Evolutionary conservation across 2,113 vertebrate genomes (phyloP), one percentile per base, ranked within the genome.

Genomic region (Pampusana beccarii): DNA sequence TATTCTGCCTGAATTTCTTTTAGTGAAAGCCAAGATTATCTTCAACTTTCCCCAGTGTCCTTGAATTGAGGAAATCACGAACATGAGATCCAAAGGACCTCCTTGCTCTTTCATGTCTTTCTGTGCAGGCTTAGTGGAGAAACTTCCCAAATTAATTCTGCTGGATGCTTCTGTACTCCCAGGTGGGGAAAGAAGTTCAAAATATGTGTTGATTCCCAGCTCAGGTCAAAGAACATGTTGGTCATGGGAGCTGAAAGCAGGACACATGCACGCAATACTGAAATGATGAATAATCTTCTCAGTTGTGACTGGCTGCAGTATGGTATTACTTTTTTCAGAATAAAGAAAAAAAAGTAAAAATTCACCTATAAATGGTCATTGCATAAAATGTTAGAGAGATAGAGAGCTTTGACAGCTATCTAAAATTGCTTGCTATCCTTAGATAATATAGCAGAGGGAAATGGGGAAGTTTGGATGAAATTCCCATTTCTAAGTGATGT

Each of bases 211-310:
- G 50, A 48, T 73, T 65, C 46, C 53, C 16, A 77, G 5, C 29
- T 94, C 9, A 54, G 50, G 82, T 83, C 73, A 87, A 95, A 86
- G 71, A 90, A 71, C 33, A 50, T 86, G 29, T 57, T 92, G 88
- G 46, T 79, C 51, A 40, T 7, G 12, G 40, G 33, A 46, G 11
- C 33, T 93, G 57, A 90, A 91, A 73, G 38, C 42, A 91, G 69
- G 67, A 36, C 5, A 36, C 5, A 29, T 36, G 25, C 26, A 66
- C 0, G 0, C 34, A 48, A 33, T 40, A 72, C 15, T 61, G 58
- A 50, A 87, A 78, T 8, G 9, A 60, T 70, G 53, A 90, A 50
- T 31, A 65, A 38, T 44, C 7, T 62, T 60, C 54, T 34, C 26
- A 51, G 26, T 62, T 79, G 72, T 71, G 79, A 1, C 53, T 60